Evolutionary conservation across 64 coral and sea anemone genomes (phyloP).

Genomic region (Pocillopora verrucosa): DNA sequence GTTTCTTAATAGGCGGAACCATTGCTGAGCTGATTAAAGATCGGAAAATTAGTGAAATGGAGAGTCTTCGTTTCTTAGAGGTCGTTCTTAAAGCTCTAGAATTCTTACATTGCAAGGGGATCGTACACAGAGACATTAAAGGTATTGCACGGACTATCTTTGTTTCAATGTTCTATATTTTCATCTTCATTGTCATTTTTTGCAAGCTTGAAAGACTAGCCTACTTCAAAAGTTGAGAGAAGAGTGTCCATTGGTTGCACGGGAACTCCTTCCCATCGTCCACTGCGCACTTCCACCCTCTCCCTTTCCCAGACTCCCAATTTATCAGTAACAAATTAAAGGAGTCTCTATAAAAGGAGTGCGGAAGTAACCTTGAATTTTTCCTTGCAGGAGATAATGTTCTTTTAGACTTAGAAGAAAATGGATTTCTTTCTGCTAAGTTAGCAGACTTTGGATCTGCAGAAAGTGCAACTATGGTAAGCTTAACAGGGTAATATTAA

Average conservation of each 20-base stretch:
- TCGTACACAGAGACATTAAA: slow-evolving; percentile 26
- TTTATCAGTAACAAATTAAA: no score
- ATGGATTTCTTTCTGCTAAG: neutral
- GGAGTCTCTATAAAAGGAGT: no score
- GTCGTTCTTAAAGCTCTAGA: neutral
- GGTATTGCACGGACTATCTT: neutral
- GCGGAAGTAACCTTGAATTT: no score
- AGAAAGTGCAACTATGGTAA: neutral
- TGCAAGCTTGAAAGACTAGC: neutral
- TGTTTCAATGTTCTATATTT: neutral
- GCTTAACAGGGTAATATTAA: neutral
- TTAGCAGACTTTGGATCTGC: slow-evolving; percentile 35
- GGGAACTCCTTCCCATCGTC: no score
- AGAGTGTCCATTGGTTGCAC: no score
- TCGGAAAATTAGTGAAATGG: neutral
- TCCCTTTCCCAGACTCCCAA: no score
- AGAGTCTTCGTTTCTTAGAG: neutral
- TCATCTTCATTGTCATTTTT: neutral
- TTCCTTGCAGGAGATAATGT: slow-evolving; percentile 1
- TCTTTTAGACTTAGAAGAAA: neutral
- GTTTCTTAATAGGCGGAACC: neutral
- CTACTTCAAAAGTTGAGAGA: no score
- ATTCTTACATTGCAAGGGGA: slow-evolving; percentile 23
- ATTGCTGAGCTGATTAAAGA: neutral
- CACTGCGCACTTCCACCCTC: no score